Conservation (phyloP, 1,140 invertebrate genomes). For the Stegodyphus mimosarum region DNA sequence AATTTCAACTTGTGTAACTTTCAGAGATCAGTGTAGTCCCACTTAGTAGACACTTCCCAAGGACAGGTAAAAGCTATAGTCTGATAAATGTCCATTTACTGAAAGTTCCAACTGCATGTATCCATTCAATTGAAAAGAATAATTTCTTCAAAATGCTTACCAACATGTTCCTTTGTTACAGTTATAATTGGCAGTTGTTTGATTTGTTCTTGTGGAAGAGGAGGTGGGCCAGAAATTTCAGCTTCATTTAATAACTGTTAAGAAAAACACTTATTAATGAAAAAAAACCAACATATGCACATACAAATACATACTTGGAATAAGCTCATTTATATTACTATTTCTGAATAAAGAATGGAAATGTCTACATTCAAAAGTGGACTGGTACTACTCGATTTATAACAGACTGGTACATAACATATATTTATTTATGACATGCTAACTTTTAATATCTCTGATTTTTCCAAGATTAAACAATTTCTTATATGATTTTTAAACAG, state of each 20-base stretch:
- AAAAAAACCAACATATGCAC: background rate
- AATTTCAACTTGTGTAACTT: constrained; percentile 76
- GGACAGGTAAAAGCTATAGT: constrained; percentile 66
- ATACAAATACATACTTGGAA: background rate
- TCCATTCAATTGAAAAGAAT: background rate
- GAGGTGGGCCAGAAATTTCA: constrained; percentile 91
- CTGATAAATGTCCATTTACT: constrained; percentile 83
- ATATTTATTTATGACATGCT: too few species aligned
- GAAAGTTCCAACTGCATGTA: background rate
- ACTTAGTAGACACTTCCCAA: too few species aligned
- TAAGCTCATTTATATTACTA: too few species aligned
- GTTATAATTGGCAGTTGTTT: constrained; percentile 82
- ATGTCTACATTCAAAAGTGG: too few species aligned
- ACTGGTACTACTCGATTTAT: too few species aligned
- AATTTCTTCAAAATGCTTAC: constrained; percentile 71
- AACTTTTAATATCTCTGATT: too few species aligned
- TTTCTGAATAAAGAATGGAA: too few species aligned
- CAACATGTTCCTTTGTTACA: constrained; percentile 82
- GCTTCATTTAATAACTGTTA: constrained; percentile 86
- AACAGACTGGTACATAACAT: too few species aligned
- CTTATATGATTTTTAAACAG: too few species aligned
- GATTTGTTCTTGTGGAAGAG: constrained; percentile 86
- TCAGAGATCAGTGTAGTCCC: constrained; percentile 91
- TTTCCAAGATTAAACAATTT: too few species aligned
- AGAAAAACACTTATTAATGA: background rate